Percentiles rank a stretch among this genome's conserved stretches.
These are phyloP conservation scores for Sphecodes monilicornis DNA, from an alignment of 2,888 invertebrate species.

Conservation along the genomic window DNA sequence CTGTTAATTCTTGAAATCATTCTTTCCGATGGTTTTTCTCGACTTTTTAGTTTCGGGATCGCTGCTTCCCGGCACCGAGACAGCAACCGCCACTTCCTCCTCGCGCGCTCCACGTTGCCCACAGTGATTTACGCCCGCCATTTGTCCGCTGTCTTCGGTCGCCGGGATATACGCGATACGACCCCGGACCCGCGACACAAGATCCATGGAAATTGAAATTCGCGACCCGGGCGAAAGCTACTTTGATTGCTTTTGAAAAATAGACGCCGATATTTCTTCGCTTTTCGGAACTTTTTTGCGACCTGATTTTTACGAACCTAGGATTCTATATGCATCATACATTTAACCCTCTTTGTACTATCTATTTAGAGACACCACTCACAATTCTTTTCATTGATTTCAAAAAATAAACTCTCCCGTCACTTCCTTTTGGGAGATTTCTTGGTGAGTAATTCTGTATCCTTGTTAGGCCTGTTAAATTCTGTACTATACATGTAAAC, in stretches of 20 bases:
- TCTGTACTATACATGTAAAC: too few relatives aligned
- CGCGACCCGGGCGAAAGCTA: background rate
- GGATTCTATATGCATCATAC: too few relatives aligned
- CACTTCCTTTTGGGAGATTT: too few relatives aligned
- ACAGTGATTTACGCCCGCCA: constrained; percentile 43
- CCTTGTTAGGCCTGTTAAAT: too few relatives aligned
- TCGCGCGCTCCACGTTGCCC: background rate
- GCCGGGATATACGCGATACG: constrained; percentile 9
- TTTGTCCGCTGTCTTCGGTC: constrained; percentile 34
- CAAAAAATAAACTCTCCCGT: too few relatives aligned
- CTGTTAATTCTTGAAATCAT: constrained; percentile 54
- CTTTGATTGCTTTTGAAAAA: background rate
- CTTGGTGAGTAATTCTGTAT: too few relatives aligned
- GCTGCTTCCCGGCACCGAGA: background rate
- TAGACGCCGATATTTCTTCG: background rate
- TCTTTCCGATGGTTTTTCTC: constrained; percentile 13
- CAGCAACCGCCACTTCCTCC: background rate
- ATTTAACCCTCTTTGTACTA: too few relatives aligned
- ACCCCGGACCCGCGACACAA: background rate
- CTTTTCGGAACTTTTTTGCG: background rate
- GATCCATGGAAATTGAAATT: constrained; percentile 32
- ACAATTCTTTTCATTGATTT: too few relatives aligned
- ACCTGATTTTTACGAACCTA: background rate
- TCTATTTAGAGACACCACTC: too few relatives aligned
- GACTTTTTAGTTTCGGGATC: background rate